Percentiles rank a stretch among this genome's conserved stretches.
Conservation (phyloP, 2,888 invertebrate species). For the Volucella zonaria region DNA sequence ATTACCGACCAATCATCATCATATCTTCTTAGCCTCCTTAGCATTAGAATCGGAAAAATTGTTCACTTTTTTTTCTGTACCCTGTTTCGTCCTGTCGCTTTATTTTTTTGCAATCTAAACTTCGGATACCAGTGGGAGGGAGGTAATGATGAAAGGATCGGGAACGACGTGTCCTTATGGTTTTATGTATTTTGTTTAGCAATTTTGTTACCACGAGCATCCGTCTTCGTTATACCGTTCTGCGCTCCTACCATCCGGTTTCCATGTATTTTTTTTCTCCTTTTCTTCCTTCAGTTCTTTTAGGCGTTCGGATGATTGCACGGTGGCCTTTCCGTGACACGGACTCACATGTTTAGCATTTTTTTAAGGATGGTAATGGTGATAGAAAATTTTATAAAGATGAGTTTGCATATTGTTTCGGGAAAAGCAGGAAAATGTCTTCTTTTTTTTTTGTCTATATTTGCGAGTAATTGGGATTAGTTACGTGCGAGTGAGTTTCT, state of each 20-base stretch:
- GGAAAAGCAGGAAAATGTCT: neutral
- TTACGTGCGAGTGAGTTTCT: slow-evolving; percentile 46
- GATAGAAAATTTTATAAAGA: slow-evolving; percentile 50
- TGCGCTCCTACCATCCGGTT: slow-evolving; percentile 24
- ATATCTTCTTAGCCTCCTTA: slow-evolving; percentile 53
- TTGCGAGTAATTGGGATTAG: slow-evolving; percentile 55
- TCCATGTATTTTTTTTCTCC: slow-evolving; percentile 24
- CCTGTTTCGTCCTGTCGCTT: slow-evolving; percentile 5
- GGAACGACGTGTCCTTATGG: slow-evolving; percentile 29
- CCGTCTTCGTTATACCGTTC: slow-evolving; percentile 1
- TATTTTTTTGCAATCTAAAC: slow-evolving; percentile 27
- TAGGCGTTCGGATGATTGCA: neutral
- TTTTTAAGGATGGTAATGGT: slow-evolving; percentile 10
- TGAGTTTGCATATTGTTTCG: slow-evolving; percentile 48
- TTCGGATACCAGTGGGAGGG: neutral
- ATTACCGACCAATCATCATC: slow-evolving; percentile 69
- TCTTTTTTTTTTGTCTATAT: slow-evolving; percentile 33
- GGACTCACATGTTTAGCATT: slow-evolving; percentile 12
- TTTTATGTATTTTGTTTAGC: slow-evolving; percentile 16
- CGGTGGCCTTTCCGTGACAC: slow-evolving; percentile 12
- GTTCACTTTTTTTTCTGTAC: slow-evolving; percentile 17
- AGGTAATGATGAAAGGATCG: neutral
- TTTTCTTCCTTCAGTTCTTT: slow-evolving; percentile 16
- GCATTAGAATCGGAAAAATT: slow-evolving; percentile 51
- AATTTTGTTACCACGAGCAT: slow-evolving; percentile 39